Evolutionary conservation across 2,797 vertebrate species (phyloP), one percentile per base, ranked within the genome.

Genomic region (Aselliscus stoliczkanus): DNA sequence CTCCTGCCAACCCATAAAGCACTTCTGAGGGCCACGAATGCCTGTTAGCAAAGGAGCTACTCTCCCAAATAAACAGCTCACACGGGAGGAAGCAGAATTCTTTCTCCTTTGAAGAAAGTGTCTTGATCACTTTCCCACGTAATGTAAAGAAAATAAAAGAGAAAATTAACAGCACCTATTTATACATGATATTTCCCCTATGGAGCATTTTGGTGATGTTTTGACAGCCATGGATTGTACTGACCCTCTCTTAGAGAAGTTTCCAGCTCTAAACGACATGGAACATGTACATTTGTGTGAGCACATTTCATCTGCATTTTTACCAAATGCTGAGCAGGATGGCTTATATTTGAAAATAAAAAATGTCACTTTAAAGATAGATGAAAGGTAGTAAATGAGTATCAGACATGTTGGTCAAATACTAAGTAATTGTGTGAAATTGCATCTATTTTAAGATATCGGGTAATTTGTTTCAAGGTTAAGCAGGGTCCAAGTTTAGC

Each of bases 71-170:
- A 91, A 96, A 95, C 29, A 97, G 96, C 90, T 95, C 9, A 70
- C 76, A 90, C 95, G 72, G 84, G 97, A 97, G 97, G 94, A 94
- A 97, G 90, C 95, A 97, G 97, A 95, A 90, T 92, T 54, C 76
- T 97, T 92, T 80, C 82, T 97, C 60, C 96, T 98, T 98, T 97
- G 94, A 98, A 97, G 94, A 97, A 97, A 97, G 91, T 96, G 97
- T 93, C 92, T 89, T 96, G 95, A 97, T 96, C 95, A 77, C 93
- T 98, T 97, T 93, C 95, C 88, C 90, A 96, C 80, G 81, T 96
- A 96, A 98, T 97, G 97, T 90, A 96, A 96, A 97, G 92, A 97
- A 90, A 95, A 95, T 34, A 65, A 86, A 69, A 73, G 58, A 82
- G 50, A 81, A 77, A 94, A 69, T 60, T 9, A 52, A 80, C 52